Evolutionary conservation across 2,113 vertebrate species (phyloP).

Genomic region (Pogonocichla stellata): DNA sequence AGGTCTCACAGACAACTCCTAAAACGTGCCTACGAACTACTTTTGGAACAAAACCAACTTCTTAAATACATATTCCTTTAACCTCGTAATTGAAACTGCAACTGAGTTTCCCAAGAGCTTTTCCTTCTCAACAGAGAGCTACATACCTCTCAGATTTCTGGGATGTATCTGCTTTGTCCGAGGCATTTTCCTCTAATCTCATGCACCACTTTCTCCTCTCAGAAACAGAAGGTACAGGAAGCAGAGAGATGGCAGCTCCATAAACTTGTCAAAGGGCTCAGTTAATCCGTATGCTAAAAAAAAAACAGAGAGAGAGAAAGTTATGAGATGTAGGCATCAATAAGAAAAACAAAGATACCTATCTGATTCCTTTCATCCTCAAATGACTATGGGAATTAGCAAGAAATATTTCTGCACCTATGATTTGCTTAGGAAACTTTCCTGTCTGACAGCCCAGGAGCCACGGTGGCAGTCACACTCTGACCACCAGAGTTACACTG

Average conservation of each 20-base stretch:
- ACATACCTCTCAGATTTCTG: constrained; percentile 94
- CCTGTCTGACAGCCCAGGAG: not conserved
- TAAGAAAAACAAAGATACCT: not conserved
- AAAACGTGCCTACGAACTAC: not conserved
- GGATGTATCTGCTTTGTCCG: constrained; percentile 98
- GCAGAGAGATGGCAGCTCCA: constrained; percentile 73
- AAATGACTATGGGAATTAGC: not conserved
- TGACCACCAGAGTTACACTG: not conserved
- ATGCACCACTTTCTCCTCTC: constrained; percentile 69
- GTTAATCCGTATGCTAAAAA: constrained; percentile 75
- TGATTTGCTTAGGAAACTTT: not conserved
- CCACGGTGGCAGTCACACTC: not conserved
- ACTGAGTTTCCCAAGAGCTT: not conserved
- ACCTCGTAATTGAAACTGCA: not conserved
- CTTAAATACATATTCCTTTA: not conserved
- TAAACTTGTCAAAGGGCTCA: constrained; percentile 72
- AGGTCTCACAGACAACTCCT: rapidly evolving
- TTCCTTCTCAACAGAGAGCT: not conserved
- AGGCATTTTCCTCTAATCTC: constrained; percentile 87
- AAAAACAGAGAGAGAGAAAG: not conserved
- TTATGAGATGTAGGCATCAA: not conserved
- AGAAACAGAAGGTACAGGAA: constrained; percentile 64
- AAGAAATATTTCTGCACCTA: not conserved
- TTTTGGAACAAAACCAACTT: not conserved
- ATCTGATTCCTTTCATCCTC: not conserved